These are phyloP conservation scores for Sciurus carolinensis DNA, from an alignment of 2,797 vertebrate species.

Conservation along the genomic window DNA sequence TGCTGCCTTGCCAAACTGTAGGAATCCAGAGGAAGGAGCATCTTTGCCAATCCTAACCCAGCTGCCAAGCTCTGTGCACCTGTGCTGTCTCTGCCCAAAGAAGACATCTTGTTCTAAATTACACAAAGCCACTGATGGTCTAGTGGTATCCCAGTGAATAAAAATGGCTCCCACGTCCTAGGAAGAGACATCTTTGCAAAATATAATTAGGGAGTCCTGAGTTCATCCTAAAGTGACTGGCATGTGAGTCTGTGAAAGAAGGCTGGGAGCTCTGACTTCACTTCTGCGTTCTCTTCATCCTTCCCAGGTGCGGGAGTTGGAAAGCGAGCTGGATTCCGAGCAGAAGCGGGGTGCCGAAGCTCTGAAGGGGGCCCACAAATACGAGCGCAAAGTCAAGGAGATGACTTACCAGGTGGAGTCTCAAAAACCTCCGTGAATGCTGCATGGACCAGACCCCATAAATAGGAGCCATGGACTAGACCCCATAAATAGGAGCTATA, in stretches of 20 bases:
- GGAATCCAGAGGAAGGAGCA: not conserved
- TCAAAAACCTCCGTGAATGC: accelerated
- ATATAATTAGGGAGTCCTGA: not conserved
- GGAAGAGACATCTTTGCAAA: not conserved
- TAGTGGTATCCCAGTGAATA: not conserved
- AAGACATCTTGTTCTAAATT: not conserved
- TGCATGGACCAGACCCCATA: no score
- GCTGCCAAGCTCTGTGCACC: not conserved
- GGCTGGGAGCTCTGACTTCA: not conserved
- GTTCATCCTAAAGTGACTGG: not conserved
- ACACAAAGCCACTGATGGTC: not conserved
- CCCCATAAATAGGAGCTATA: accelerated
- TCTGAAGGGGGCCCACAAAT: slow-evolving; percentile 92
- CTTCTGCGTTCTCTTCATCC: not conserved
- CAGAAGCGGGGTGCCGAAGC: slow-evolving; percentile 91
- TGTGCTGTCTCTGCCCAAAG: not conserved
- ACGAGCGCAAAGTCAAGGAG: slow-evolving; percentile 93
- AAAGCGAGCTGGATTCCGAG: slow-evolving; percentile 91
- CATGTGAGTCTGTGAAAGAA: accelerated
- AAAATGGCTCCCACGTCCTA: not conserved
- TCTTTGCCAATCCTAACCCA: not conserved
- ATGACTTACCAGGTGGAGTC: slow-evolving; percentile 92
- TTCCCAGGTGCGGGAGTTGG: slow-evolving; percentile 91
- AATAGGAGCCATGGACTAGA: accelerated
- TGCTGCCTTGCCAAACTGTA: not conserved